Conservation (phyloP, 2,888 invertebrate genomes). For the Cantharis flavilabris region DNA sequence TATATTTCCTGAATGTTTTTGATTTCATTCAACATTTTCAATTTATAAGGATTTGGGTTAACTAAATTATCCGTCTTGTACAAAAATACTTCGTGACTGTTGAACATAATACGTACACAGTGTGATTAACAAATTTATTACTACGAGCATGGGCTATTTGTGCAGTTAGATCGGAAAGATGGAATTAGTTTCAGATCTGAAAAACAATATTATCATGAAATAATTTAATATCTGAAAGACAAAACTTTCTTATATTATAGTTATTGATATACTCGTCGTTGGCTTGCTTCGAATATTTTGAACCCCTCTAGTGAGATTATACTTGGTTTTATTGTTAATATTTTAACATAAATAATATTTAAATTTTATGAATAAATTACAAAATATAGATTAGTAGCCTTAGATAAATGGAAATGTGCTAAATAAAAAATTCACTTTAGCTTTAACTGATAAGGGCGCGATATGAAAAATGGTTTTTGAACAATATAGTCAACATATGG, state of each 20-base stretch:
- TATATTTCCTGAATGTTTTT: background rate
- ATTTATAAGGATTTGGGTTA: background rate
- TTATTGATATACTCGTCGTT: no score
- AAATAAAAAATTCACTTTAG: background rate
- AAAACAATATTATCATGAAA: no score
- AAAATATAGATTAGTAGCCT: background rate
- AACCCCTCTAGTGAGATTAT: background rate
- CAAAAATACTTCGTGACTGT: background rate
- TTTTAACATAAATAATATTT: background rate
- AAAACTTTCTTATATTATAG: no score
- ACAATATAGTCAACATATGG: slow-evolving; percentile 1
- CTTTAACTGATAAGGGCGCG: background rate
- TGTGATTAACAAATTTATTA: background rate
- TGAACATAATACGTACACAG: background rate
- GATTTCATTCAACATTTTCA: background rate
- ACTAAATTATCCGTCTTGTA: background rate
- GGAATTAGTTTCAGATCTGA: background rate
- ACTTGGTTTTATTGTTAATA: background rate
- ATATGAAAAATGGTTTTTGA: slow-evolving; percentile 1
- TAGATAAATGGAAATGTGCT: background rate
- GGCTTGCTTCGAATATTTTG: background rate
- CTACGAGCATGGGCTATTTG: background rate
- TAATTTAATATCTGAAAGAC: no score
- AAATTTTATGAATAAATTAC: background rate
- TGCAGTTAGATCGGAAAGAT: background rate